A percentile compares a stretch with the other conserved stretches of the same genome.
Evolutionary conservation across 2,888 invertebrate genomes (phyloP).

Genomic region (Ophion obscuratus): DNA sequence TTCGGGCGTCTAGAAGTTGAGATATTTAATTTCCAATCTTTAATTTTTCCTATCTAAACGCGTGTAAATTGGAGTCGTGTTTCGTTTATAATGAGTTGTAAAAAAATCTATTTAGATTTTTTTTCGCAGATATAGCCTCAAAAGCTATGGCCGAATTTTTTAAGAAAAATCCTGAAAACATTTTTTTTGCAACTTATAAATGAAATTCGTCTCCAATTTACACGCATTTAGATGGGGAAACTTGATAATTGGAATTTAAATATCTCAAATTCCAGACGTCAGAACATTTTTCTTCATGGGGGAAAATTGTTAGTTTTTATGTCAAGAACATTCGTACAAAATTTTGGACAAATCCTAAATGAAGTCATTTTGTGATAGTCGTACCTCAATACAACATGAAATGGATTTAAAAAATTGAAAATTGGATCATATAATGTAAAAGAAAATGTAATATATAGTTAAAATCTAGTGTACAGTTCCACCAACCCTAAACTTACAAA

Average conservation of each 20-base stretch:
- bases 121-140: not conserved
- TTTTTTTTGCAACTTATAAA: conserved; percentile 1
- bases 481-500: conserved; percentile 32
- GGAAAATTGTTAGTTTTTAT: no score
- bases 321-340: no score
- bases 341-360: not conserved
- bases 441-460: not conserved
- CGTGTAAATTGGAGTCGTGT: conserved; percentile 29
- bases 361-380: not conserved
- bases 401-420: not conserved
- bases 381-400: not conserved
- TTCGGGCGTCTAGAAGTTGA: conserved; percentile 34
- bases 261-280: no score
- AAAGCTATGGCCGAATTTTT: not conserved
- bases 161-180: not conserved
- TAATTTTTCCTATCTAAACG: conserved; percentile 26
- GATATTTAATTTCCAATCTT: conserved; percentile 31
- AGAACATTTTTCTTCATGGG: no score
- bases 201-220: no score
- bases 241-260: no score
- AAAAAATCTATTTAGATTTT: conserved; percentile 15
- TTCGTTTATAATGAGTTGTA: conserved; percentile 19
- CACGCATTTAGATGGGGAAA: no score
- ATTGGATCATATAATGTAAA: no score
- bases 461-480: not conserved